These are phyloP conservation scores for Orius laevigatus DNA, from an alignment of 1,140 invertebrate species.

Conservation along the genomic window DNA sequence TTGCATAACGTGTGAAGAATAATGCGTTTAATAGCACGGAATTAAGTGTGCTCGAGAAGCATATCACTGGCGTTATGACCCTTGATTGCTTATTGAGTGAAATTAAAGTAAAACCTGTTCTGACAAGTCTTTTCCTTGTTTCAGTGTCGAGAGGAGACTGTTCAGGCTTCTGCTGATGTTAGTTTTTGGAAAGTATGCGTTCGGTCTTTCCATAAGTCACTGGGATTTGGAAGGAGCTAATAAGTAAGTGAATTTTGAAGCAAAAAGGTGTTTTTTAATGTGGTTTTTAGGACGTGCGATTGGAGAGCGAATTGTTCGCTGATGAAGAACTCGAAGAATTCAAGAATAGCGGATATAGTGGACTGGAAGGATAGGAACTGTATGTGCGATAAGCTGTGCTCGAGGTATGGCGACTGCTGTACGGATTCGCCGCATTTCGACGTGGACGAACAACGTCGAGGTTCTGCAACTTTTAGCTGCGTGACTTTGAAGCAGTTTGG, in stretches of 20 bases:
- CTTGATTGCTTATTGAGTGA: too few relatives aligned
- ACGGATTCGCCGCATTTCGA: constrained; percentile 28
- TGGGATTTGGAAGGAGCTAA: constrained; percentile 18
- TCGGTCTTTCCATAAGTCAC: constrained; percentile 16
- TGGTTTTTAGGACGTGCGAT: constrained; percentile 21
- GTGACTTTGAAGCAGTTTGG: constrained; percentile 27
- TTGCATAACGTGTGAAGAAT: too few relatives aligned
- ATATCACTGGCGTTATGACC: too few relatives aligned
- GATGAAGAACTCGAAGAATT: background rate
- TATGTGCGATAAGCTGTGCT: constrained; percentile 32
- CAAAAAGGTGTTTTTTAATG: background rate
- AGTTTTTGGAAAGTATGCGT: too few relatives aligned
- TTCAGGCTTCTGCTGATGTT: too few relatives aligned
- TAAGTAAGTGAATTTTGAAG: constrained; percentile 12
- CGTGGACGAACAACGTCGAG: constrained; percentile 22
- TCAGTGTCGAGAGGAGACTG: too few relatives aligned
- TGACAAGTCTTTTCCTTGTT: too few relatives aligned
- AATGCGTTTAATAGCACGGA: too few relatives aligned
- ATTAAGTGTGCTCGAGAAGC: too few relatives aligned
- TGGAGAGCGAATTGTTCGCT: constrained; percentile 18
- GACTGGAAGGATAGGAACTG: constrained; percentile 32
- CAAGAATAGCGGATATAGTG: constrained; percentile 17
- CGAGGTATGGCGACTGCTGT: constrained; percentile 35
- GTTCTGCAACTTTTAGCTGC: constrained; percentile 25
- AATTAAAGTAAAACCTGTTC: too few relatives aligned